Evolutionary conservation across 2,888 invertebrate species (phyloP), one percentile per base, ranked within the genome.

Genomic region (Ectemnius lituratus): DNA sequence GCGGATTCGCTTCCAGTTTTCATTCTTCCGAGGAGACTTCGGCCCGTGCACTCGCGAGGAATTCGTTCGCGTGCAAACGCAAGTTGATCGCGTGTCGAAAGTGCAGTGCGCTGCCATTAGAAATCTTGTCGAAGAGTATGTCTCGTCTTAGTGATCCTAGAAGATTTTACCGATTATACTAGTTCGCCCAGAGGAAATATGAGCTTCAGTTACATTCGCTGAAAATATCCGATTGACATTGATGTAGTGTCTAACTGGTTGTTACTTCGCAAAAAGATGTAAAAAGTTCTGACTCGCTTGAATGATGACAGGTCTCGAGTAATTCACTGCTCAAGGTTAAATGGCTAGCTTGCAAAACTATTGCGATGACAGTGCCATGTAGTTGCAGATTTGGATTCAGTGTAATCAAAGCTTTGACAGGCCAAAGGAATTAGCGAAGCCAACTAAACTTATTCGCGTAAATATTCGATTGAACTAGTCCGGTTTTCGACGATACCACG

Each of bases 21-120:
- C 37, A 37, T 6, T 37, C 37, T 37, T 8, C 37, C 11, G 37
- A 6, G 37, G 11, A 37, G 37, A 37, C 6, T 8, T 11, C 37
- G 11, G 37, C 37, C 16, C 5, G 52, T 52, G 5, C 6, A 16
- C 5, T 6, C 5, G 52, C 0, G 4, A 16, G 8, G 52, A 47
- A 52, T 52, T 52, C n/a, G 16, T 52, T 52, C 52, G 14, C 52
- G 52, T 16, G 52, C 52, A 14, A 52, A 52, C n/a, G 2, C 52
- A 37, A 37, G 14, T 63, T 23, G 28, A 64, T 71, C 28, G 45
- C 46, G 70, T 64, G 76, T 81, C 78, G 75, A 75, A 62, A 62
- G 74, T 65, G 70, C 67, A 75, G 71, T 65, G 78, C 64, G 74
- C 79, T 82, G 82, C 78, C 82, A 76, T 81, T 75, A 75, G 70